These are phyloP conservation scores for Tichodroma muraria DNA, from an alignment of 2,113 vertebrate species.

Conservation along the genomic window DNA sequence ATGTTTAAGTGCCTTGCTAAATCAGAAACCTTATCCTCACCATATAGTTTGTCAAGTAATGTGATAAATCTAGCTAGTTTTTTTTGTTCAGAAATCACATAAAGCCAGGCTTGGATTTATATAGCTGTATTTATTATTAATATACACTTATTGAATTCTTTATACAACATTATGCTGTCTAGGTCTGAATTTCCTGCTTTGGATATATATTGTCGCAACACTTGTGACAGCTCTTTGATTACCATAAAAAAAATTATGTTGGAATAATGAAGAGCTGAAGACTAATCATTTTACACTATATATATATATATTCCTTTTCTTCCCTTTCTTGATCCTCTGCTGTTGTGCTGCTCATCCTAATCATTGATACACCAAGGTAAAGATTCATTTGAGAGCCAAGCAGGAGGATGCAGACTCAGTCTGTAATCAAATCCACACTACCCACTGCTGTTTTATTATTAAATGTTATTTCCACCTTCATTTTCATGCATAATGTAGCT, in stretches of 20 bases:
- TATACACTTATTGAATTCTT: not conserved
- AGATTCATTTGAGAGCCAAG: not conserved
- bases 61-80: not conserved
- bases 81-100: not conserved
- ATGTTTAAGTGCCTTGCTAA: not conserved
- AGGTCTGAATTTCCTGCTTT: not conserved
- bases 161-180: not conserved
- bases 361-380: not conserved
- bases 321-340: not conserved
- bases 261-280: not conserved
- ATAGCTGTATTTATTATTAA: not conserved
- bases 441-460: not conserved
- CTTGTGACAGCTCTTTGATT: not conserved
- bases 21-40: not conserved
- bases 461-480: not conserved
- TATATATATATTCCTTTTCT: not conserved
- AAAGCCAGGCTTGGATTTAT: not conserved
- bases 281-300: not conserved
- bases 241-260: not conserved
- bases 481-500: not conserved
- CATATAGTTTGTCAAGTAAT: not conserved
- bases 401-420: not conserved
- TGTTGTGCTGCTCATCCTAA: not conserved
- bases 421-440: not conserved
- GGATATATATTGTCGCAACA: not conserved